Evolutionary conservation across 2,888 invertebrate species (phyloP), one percentile per base, ranked within the genome.

Genomic region (Diploptera punctata): DNA sequence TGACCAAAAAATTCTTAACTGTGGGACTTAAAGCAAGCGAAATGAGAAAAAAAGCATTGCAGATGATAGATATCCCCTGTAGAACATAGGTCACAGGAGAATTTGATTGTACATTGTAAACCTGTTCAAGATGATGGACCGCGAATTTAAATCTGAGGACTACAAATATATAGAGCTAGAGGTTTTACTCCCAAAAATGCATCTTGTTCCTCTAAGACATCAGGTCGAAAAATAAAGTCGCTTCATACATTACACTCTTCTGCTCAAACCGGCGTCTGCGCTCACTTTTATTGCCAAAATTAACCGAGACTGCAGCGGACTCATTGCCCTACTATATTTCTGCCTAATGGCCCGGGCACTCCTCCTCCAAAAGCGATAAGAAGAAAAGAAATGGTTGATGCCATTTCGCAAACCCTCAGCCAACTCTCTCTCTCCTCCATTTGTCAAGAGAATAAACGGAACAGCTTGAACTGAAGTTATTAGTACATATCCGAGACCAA

Each of bases 201-300:
- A n/a, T n/a, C n/a, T n/a, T n/a, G n/a, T n/a, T n/a, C n/a, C n/a
- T n/a, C n/a, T n/a, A n/a, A n/a, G n/a, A 47, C 9, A 47, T 47
- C 47, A n/a, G 47, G 47, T n/a, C n/a, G n/a, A 3, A n/a, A 7
- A 4, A n/a, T 47, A n/a, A 47, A n/a, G 47, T 10, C n/a, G 10
- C 33, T 33, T 33, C 33, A 33, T 47, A n/a, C 47, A 47, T 47
- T 47, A 47, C 16, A 10, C n/a, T 47, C 47, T 47, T 47, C 47
- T 24, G 1, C 13, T 19, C 21, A 57, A 29, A 57, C 24, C 29
- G 29, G 29, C 4, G 1, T 16, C n/a, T 9, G 29, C 7, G 29
- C 26, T 70, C 70, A 65, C 52, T 60, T 49, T 47, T 70, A 65
- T 70, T 65, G 47, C 49, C 52, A 31, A 38, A 70, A 70, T 70